Evolutionary conservation across 2,113 vertebrate species (phyloP).

Genomic region (Empidonax traillii): DNA sequence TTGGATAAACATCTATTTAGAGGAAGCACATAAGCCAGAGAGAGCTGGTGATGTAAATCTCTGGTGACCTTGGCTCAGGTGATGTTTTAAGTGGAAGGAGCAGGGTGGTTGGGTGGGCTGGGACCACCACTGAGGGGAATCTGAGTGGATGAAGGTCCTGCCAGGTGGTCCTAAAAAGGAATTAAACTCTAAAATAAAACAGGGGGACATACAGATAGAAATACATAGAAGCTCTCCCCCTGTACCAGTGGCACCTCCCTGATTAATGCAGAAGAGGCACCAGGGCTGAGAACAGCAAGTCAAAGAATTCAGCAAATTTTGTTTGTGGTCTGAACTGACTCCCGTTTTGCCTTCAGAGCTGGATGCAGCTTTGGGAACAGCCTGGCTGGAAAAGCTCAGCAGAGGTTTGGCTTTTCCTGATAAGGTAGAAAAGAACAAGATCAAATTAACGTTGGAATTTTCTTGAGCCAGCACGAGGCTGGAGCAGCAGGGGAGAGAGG

Average conservation of each 20-base stretch:
- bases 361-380: neutral
- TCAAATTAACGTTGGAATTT: fast-evolving
- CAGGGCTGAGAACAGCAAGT: neutral
- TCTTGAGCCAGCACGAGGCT: neutral
- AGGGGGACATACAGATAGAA: fast-evolving
- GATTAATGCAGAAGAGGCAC: neutral
- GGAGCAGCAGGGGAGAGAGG: neutral
- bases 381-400: neutral
- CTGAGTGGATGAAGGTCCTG: neutral
- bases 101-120: neutral
- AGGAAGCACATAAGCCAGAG: neutral
- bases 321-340: neutral
- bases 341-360: fast-evolving
- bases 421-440: neutral
- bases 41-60: neutral
- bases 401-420: neutral
- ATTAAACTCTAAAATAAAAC: neutral
- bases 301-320: neutral
- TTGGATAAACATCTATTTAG: neutral
- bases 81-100: fast-evolving
- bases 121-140: neutral
- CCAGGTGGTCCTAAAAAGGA: no score
- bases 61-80: neutral
- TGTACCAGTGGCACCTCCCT: neutral
- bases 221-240: neutral